Conservation (phyloP, 2,113 vertebrate species). For the Aythya baeri region DNA sequence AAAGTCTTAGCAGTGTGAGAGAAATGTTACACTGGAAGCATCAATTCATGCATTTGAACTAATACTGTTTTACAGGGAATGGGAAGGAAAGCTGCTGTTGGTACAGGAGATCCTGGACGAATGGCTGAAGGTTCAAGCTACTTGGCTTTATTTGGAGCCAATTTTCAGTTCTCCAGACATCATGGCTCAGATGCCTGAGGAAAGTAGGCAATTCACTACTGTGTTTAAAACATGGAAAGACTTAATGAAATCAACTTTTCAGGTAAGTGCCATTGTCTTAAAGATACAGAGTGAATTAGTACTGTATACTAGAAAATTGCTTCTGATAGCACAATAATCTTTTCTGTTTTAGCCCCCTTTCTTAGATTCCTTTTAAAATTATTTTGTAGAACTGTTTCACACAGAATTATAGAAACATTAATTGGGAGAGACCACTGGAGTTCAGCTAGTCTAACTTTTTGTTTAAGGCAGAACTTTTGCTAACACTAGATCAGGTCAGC, state of each 20-base stretch:
- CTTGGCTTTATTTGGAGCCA: constrained; percentile 89
- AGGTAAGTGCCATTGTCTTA: constrained; percentile 69
- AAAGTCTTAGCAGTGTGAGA: not conserved
- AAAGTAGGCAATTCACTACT: constrained; percentile 80
- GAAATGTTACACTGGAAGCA: not conserved
- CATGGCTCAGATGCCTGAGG: constrained; percentile 89
- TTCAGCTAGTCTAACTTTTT: not conserved
- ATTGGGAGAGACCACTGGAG: not conserved
- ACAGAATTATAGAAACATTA: not conserved
- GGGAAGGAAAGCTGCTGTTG: constrained; percentile 86
- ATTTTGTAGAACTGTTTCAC: not conserved
- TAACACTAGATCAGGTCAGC: not conserved
- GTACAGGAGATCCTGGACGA: constrained; percentile 89
- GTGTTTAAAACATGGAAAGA: constrained; percentile 89
- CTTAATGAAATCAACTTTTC: constrained; percentile 79
- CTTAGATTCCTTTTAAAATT: not conserved
- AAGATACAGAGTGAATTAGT: not conserved
- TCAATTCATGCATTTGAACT: not conserved
- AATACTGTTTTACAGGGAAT: constrained; percentile 73
- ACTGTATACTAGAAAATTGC: too few species aligned
- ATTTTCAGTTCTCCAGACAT: constrained; percentile 92
- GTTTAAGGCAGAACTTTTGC: not conserved
- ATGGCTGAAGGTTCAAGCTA: constrained; percentile 89
- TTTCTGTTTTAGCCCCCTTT: not conserved
- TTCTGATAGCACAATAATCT: not conserved